Evolutionary conservation across 2,888 invertebrate species (phyloP).

Genomic region (Nemotelus nigrinus): DNA sequence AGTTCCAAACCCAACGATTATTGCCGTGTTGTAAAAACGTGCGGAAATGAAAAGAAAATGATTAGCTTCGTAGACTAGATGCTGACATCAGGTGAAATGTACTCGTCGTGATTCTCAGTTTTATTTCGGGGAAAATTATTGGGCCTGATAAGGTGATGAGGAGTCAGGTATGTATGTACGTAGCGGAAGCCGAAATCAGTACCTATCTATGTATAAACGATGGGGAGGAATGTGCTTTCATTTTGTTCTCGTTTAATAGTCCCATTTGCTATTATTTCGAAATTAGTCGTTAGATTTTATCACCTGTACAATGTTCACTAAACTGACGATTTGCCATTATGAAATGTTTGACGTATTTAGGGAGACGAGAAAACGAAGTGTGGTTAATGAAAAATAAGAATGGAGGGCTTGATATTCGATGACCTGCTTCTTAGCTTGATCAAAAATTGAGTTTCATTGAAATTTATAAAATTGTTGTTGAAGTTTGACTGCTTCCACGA

Average conservation of each 20-base stretch:
- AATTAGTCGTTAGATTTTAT: conserved; percentile 40
- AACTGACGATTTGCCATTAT: not conserved
- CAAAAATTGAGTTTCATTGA: too few relatives aligned
- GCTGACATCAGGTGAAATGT: conserved; percentile 36
- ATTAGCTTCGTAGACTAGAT: conserved; percentile 20
- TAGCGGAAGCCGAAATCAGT: too few relatives aligned
- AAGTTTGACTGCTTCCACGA: too few relatives aligned
- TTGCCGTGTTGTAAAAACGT: conserved; percentile 38
- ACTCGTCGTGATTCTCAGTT: not conserved
- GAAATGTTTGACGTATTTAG: too few relatives aligned
- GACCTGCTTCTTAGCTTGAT: too few relatives aligned
- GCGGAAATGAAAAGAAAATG: conserved; percentile 39
- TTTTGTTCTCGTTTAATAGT: conserved; percentile 18
- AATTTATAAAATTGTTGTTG: too few relatives aligned
- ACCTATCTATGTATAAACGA: too few relatives aligned
- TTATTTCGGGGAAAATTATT: not conserved
- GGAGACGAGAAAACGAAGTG: too few relatives aligned
- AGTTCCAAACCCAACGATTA: not conserved
- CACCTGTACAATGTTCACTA: conserved; percentile 35
- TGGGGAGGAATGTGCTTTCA: too few relatives aligned
- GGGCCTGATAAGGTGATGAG: not conserved
- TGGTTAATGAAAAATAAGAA: too few relatives aligned
- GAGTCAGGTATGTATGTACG: too few relatives aligned
- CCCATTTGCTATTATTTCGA: conserved; percentile 42
- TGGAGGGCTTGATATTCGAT: too few relatives aligned